Evolutionary conservation across 64 coral and sea anemone species (phyloP), one percentile per base, ranked within the genome.

Genomic region (Stichodactyla helianthus): DNA sequence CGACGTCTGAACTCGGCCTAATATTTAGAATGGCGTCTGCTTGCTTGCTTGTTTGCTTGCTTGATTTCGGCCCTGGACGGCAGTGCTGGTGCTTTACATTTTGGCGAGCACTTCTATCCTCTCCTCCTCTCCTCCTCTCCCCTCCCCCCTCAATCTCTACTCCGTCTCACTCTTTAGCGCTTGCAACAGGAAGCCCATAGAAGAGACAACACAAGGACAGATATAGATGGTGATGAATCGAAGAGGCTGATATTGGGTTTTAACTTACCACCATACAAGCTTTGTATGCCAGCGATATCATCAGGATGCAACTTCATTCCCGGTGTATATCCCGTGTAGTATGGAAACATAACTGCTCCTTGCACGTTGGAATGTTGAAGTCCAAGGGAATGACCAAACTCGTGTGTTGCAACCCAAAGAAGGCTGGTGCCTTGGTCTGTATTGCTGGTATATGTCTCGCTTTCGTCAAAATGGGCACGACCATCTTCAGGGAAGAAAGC

Each of bases 381-480:
- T 54, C 93, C 93, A 52, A 94, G 85, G 1, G 88, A 82, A 62
- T 91, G 93, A 2, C 93, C 93, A 77, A 94, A 94, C 53, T 94
- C 93, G 55, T 94, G 93, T 6, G 86, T 84, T 10, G 93, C 93
- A 14, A 97, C 94, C 91, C 85, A 90, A 5, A 91, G 17, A 2
- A 97, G 85, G 56, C 86, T 85, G 4, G 62, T 91, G 51, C 94
- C 94, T 20, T 53, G n/a, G 18, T 51, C 19, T 6, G 44, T 84
- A 4, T 54, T 54, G 18, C 74, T 25, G 14, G 87, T 92, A 16
- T 51, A 89, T 1, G 5, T 59, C 74, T 95, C 94, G 27, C 76
- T 91, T 12, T 95, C 94, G 78, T 95, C 94, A 84, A 95, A 92
- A 88, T 95, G 94, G 31, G 91, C 90, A 6, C 87, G 90, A 20